Percentiles rank a stretch among this genome's conserved stretches.
Evolutionary conservation across 2,797 vertebrate species (phyloP).

Genomic region (Cyclopterus lumpus): DNA sequence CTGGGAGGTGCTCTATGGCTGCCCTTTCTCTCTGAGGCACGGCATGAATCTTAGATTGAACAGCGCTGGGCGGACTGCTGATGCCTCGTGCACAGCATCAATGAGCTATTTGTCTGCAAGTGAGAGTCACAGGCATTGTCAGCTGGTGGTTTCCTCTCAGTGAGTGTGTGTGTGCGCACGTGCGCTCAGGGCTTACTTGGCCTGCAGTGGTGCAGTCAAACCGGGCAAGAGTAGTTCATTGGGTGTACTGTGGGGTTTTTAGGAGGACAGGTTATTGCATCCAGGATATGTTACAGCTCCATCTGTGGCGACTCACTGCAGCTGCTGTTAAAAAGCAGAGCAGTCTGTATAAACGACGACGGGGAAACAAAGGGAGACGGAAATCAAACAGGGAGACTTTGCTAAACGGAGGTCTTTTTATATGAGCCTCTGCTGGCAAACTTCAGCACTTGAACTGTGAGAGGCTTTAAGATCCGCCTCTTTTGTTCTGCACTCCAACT

Average conservation of each 20-base stretch:
- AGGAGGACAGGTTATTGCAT: slow-evolving; percentile 58
- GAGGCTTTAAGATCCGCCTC: neutral
- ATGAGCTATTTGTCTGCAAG: slow-evolving; percentile 68
- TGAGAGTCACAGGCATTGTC: slow-evolving; percentile 64
- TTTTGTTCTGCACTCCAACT: too few species aligned
- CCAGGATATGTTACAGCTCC: slow-evolving; percentile 42
- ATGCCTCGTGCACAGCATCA: slow-evolving; percentile 57
- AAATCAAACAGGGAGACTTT: slow-evolving; percentile 14
- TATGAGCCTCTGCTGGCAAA: slow-evolving; percentile 13
- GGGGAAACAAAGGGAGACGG: neutral
- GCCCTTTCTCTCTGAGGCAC: slow-evolving; percentile 72
- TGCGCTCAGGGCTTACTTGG: slow-evolving; percentile 24
- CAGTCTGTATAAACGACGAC: slow-evolving; percentile 29
- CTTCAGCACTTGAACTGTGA: slow-evolving; percentile 6
- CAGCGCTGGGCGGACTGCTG: slow-evolving; percentile 65
- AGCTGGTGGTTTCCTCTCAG: slow-evolving; percentile 48
- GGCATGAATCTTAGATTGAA: slow-evolving; percentile 77
- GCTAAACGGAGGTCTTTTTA: slow-evolving; percentile 40
- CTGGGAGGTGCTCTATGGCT: slow-evolving; percentile 77
- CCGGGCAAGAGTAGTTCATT: slow-evolving; percentile 55
- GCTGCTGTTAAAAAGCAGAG: slow-evolving; percentile 21
- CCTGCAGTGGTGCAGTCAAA: slow-evolving; percentile 51
- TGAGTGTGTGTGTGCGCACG: slow-evolving; percentile 15
- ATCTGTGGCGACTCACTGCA: slow-evolving; percentile 28
- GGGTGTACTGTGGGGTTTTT: slow-evolving; percentile 51